phyloP scores from a whole-genome alignment of 2,797 vertebrate genomes.

The Harpagifer antarcticus region DNA sequence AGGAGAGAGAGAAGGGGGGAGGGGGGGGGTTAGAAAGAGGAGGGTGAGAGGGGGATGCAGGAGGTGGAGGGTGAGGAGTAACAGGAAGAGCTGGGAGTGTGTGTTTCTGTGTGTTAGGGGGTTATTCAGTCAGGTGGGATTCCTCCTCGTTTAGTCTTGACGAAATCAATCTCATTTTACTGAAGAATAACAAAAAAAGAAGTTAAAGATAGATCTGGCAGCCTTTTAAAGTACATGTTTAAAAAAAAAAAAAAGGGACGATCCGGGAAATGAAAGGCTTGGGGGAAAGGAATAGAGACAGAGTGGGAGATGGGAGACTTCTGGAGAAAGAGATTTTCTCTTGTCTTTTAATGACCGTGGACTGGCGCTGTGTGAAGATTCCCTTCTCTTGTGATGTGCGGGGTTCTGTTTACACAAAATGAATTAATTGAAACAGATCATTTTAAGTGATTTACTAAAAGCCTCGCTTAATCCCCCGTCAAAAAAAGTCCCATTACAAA shows the following conservation, averaged over 20 bases:
- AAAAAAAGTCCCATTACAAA: constrained; percentile 22
- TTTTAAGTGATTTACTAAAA: constrained; percentile 54
- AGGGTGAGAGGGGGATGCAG: constrained; percentile 1
- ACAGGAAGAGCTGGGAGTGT: constrained; percentile 27
- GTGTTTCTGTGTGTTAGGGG: neutral
- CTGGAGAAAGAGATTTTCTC: constrained; percentile 13
- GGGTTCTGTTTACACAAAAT: constrained; percentile 54
- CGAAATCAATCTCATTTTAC: constrained; percentile 61
- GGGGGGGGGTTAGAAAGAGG: neutral
- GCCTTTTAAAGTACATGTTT: constrained; percentile 43
- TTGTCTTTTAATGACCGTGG: constrained; percentile 44
- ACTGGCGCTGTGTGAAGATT: constrained; percentile 28
- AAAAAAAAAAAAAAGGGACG: constrained; percentile 18
- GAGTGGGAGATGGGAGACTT: constrained; percentile 22
- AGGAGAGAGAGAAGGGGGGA: constrained; percentile 31
- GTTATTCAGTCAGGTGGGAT: constrained; percentile 60
- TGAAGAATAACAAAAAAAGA: constrained; percentile 49
- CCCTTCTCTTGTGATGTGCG: constrained; percentile 21
- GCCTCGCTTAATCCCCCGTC: constrained; percentile 24
- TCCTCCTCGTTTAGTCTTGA: constrained; percentile 28
- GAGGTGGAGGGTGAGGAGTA: constrained; percentile 30
- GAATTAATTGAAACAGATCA: constrained; percentile 48
- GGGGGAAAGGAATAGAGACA: constrained; percentile 36
- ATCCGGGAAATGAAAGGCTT: constrained; percentile 55
- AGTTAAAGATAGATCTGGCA: constrained; percentile 71